phyloP scores from a whole-genome alignment of 2,113 vertebrate genomes.

The Apaloderma vittatum region DNA sequence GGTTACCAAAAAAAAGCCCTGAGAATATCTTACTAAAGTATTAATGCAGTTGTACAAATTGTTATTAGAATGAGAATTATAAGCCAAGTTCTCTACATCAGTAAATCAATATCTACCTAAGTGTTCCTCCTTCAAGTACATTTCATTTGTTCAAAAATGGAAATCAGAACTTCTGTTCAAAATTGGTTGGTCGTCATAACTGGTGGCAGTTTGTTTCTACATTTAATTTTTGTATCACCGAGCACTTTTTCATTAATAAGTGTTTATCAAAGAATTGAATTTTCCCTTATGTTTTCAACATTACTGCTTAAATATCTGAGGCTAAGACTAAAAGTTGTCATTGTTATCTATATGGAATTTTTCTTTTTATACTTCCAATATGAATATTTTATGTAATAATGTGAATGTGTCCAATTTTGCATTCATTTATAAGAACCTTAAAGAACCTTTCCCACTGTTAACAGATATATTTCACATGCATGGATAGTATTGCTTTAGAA shows the following conservation, averaged over 20 bases:
- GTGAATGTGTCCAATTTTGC: not conserved
- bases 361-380: not conserved
- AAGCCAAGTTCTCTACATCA: not conserved
- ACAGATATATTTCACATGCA: not conserved
- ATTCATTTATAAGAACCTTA: not conserved
- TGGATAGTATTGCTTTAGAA: not conserved
- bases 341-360: not conserved
- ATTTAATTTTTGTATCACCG: not conserved
- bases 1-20: not conserved
- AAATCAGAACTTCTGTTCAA: not conserved
- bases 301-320: not conserved
- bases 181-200: not conserved
- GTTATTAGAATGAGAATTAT: not conserved
- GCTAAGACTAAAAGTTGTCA: not conserved
- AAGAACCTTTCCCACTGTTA: not conserved
- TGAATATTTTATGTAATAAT: not conserved
- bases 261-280: conserved; percentile 10
- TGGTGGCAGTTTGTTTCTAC: not conserved
- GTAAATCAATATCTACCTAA: not conserved
- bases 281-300: not conserved
- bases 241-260: conserved; percentile 16
- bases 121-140: not conserved
- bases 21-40: not conserved
- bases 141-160: not conserved
- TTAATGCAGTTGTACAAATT: not conserved